Conservation (phyloP, 2,113 vertebrate species). For the Setophaga coronata region DNA sequence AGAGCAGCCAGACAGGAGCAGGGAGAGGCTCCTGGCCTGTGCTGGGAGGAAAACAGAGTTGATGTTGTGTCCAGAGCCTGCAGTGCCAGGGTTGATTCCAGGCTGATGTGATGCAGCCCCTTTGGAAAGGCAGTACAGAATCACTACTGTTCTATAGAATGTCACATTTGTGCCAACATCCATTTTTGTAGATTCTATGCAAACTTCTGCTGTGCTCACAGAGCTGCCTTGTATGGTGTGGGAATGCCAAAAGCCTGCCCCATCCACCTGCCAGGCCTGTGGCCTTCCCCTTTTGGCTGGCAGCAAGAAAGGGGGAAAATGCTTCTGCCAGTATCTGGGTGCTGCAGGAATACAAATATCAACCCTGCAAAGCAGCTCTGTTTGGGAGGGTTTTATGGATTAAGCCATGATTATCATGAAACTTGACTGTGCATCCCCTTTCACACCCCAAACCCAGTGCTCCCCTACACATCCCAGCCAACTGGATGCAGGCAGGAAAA, state of each 20-base stretch:
- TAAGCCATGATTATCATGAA: background rate
- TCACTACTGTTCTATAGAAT: background rate
- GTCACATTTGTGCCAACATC: background rate
- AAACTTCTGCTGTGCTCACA: background rate
- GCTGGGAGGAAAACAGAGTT: background rate
- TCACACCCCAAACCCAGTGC: fast-evolving
- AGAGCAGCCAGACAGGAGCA: background rate
- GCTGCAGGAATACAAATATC: background rate
- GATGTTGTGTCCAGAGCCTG: background rate
- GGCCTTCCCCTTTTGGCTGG: background rate
- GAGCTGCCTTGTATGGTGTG: slow-evolving; percentile 13
- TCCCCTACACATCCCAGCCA: background rate
- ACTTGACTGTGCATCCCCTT: background rate
- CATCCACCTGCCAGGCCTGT: background rate
- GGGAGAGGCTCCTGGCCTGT: background rate
- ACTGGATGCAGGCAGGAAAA: background rate
- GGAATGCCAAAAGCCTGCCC: background rate
- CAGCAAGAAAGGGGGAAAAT: fast-evolving
- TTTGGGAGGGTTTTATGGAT: background rate
- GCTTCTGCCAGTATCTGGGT: background rate
- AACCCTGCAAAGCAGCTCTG: background rate
- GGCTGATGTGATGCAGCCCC: background rate
- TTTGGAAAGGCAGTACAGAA: background rate
- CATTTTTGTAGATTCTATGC: background rate
- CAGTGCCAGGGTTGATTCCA: background rate